A percentile compares a stretch with the other conserved stretches of the same genome.
These are phyloP conservation scores for Notocelia uddmanniana DNA, from an alignment of 2,888 invertebrate genomes.

Conservation along the genomic window DNA sequence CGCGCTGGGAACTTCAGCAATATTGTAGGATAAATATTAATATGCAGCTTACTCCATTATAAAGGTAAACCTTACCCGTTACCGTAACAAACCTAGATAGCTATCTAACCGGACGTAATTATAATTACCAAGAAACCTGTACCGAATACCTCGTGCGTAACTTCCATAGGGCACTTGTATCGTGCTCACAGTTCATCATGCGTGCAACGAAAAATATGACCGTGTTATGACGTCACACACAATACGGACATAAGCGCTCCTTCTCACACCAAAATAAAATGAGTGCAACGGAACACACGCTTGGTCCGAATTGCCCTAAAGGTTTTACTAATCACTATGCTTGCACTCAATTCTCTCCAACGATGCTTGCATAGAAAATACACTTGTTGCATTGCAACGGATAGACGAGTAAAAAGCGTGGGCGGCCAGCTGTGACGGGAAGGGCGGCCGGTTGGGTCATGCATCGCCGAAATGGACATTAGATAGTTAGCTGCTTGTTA, in stretches of 20 bases:
- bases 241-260: slow-evolving; percentile 5
- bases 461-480: slow-evolving; percentile 45
- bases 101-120: neutral
- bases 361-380: slow-evolving; percentile 34
- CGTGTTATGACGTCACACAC: slow-evolving; percentile 17
- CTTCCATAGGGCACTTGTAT: slow-evolving; percentile 30
- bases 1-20: too few species aligned
- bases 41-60: neutral
- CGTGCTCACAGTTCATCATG: neutral
- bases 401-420: slow-evolving; percentile 38
- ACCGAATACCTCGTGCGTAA: slow-evolving; percentile 15
- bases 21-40: too few species aligned
- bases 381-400: slow-evolving; percentile 42
- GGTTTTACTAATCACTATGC: slow-evolving; percentile 11
- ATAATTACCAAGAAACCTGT: slow-evolving; percentile 8
- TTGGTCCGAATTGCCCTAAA: slow-evolving; percentile 26
- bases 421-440: slow-evolving; percentile 28
- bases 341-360: slow-evolving; percentile 17
- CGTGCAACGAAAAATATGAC: slow-evolving; percentile 11
- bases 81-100: slow-evolving; percentile 1
- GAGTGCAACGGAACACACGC: neutral
- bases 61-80: neutral
- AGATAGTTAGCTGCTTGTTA: slow-evolving; percentile 32
- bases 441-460: slow-evolving; percentile 43
- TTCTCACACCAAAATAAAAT: slow-evolving; percentile 3